Evolutionary conservation across 2,888 invertebrate species (phyloP), one percentile per base, ranked within the genome.

Genomic region (Conistra vaccinii): DNA sequence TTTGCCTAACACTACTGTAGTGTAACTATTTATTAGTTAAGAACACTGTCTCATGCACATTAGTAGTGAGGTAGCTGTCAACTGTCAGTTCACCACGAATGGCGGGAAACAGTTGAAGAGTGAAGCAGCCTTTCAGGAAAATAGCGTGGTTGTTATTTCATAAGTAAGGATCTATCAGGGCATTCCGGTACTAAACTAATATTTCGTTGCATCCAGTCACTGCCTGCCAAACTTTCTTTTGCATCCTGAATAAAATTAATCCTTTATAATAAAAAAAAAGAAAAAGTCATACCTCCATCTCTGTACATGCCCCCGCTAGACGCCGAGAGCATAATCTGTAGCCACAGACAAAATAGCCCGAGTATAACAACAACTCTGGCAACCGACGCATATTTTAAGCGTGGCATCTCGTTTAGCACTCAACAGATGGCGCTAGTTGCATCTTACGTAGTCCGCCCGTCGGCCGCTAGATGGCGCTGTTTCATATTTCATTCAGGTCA

Each of bases 241-340:
- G 1, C 3, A 1, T 3, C 35, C 70, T 78, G 26, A 26, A 45
- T n/a, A 14, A 51, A 66, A 58, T 1, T 0, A 1, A 0, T 0
- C 0, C 1, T 5, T 17, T 9, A 45, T 29, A 0, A 26, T 23
- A 20, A 6, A 51, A 42, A 61, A 76, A 48, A 51, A 42, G 57
- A 76, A 48, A 39, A 48, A 7, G 1, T 17, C 78, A 12, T 85
- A 96, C 95, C 95, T 85, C 88, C 91, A 77, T 94, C 95, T 74
- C 94, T 92, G 42, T 95, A 95, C 87, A 94, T 79, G 3, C 90
- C 92, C 1, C 93, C 92, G 70, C 88, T 92, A 1, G 94, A 92
- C 5, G 95, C 94, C 0, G 96, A 93, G 76, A 96, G 90, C 94
- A 96, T 94, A 74, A 96, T 95, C 89, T 96, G 96, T 69, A 96